These are phyloP conservation scores for Aspidoscelis tigris DNA, from an alignment of 2,113 vertebrate species.

Conservation along the genomic window DNA sequence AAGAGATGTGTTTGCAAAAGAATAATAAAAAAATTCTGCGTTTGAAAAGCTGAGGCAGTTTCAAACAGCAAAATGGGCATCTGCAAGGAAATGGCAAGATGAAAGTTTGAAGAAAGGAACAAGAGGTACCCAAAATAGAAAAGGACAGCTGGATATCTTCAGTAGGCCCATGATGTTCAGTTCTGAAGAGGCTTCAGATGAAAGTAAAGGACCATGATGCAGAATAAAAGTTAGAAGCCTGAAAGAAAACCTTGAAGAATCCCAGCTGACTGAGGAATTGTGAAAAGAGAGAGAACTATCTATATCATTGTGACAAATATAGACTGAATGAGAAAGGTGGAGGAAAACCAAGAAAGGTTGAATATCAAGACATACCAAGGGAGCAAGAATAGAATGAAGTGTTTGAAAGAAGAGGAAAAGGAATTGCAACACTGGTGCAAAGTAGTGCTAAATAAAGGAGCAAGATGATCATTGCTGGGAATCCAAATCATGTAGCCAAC, in stretches of 20 bases:
- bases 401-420: neutral
- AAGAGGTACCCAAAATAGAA: neutral
- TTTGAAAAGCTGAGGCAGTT: neutral
- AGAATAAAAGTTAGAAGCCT: neutral
- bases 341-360: neutral
- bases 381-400: neutral
- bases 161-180: neutral
- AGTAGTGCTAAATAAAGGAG: neutral
- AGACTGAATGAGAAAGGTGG: neutral
- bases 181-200: neutral
- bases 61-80: neutral
- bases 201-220: neutral
- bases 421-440: neutral
- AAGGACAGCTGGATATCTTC: neutral
- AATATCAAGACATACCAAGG: neutral
- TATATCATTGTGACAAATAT: neutral
- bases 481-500: neutral
- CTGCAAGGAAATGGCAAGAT: neutral
- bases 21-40: neutral
- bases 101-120: neutral
- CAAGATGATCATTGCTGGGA: no score
- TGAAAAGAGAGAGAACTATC: neutral
- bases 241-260: neutral
- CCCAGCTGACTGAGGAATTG: neutral
- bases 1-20: neutral